Percentiles rank a stretch among this genome's conserved stretches.
Evolutionary conservation across 2,113 vertebrate genomes (phyloP).

Genomic region (Rhodinocichla rosea): DNA sequence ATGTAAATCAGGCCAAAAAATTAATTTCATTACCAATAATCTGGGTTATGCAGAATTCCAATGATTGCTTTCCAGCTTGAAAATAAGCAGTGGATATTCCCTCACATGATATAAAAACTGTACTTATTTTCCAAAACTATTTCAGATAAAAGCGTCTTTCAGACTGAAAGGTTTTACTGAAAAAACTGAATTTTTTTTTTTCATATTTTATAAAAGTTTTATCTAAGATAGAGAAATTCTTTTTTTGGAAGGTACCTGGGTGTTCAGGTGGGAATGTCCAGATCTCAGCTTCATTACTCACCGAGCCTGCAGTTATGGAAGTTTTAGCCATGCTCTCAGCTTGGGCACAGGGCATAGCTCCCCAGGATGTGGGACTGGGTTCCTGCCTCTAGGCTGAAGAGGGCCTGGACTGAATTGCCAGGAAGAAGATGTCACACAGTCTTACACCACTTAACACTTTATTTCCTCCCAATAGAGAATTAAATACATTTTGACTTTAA

Average conservation of each 20-base stretch:
- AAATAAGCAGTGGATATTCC: neutral
- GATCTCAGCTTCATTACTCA: neutral
- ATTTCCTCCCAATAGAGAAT: neutral
- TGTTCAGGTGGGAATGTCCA: fast-evolving
- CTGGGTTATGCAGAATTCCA: neutral
- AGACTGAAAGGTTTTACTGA: neutral
- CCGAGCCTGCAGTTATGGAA: neutral
- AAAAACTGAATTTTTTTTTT: too few relatives aligned
- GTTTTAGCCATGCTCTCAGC: neutral
- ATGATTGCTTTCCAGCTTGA: neutral
- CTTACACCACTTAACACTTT: neutral
- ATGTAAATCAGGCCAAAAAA: neutral
- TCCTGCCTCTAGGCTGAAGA: neutral
- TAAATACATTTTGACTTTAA: neutral
- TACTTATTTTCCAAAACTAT: neutral
- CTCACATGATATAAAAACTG: neutral
- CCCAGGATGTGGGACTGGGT: fast-evolving
- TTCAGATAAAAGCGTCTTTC: neutral
- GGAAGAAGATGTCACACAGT: neutral
- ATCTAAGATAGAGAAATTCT: neutral
- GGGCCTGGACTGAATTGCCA: neutral
- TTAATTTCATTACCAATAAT: neutral
- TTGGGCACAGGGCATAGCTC: neutral
- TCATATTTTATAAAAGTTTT: neutral
- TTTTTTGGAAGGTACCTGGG: neutral